A percentile compares a stretch with the other conserved stretches of the same genome.
phyloP scores from a whole-genome alignment of 2,797 vertebrate species.

The Macroramphosus scolopax region DNA sequence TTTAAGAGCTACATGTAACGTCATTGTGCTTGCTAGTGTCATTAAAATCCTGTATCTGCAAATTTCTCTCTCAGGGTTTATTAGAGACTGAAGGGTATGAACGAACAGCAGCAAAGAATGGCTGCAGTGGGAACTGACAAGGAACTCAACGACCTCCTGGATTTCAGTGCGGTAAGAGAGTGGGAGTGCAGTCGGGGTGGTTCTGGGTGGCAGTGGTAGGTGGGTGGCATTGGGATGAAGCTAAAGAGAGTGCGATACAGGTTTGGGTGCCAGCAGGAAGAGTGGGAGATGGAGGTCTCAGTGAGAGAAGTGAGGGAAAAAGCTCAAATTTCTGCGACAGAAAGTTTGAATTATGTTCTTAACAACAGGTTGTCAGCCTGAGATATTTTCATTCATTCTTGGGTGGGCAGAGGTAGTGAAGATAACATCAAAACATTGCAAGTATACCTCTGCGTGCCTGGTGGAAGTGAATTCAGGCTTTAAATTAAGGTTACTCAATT shows the following conservation, averaged over 20 bases:
- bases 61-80: constrained; percentile 83
- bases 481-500: constrained; percentile 34
- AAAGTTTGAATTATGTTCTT: neutral
- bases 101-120: constrained; percentile 94
- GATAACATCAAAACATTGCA: constrained; percentile 33
- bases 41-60: constrained; percentile 76
- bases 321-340: constrained; percentile 9
- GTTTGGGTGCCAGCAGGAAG: constrained; percentile 30
- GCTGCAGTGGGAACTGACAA: constrained; percentile 98
- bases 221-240: constrained; percentile 58
- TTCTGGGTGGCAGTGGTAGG: constrained; percentile 57
- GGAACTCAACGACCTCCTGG: constrained; percentile 98
- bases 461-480: constrained; percentile 35
- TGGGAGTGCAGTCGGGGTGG: constrained; percentile 66
- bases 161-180: constrained; percentile 98
- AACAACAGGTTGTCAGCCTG: constrained; percentile 23
- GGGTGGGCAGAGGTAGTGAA: constrained; percentile 16
- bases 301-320: constrained; percentile 23
- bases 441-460: constrained; percentile 33
- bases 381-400: constrained; percentile 35
- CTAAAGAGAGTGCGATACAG: constrained; percentile 43
- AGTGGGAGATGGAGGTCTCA: constrained; percentile 42
- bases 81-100: constrained; percentile 85
- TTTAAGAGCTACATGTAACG: constrained; percentile 58
- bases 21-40: constrained; percentile 69